These are phyloP conservation scores for Sakesphorus luctuosus DNA, from an alignment of 2,113 vertebrate species.

Conservation along the genomic window DNA sequence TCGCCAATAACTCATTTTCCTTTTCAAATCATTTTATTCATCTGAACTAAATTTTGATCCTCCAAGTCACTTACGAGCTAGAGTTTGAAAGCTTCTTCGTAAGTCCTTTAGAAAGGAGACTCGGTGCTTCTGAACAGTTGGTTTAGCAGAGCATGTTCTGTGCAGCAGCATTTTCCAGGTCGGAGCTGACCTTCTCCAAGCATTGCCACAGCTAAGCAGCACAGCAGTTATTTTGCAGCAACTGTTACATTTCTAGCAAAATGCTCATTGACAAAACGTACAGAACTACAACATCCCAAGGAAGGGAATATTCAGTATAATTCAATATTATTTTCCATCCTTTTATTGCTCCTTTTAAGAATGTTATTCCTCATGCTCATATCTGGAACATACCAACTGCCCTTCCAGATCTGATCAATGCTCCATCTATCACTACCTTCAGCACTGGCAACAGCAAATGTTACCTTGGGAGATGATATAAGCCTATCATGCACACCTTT, in stretches of 20 bases:
- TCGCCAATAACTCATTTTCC: neutral
- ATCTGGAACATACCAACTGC: neutral
- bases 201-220: neutral
- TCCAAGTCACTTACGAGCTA: conserved; percentile 2
- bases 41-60: neutral
- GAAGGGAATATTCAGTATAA: neutral
- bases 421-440: neutral
- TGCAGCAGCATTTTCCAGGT: neutral
- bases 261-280: neutral
- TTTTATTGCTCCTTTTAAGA: neutral
- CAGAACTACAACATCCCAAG: neutral
- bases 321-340: neutral
- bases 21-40: neutral
- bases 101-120: conserved; percentile 12
- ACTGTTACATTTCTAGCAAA: neutral
- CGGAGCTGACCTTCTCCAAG: neutral
- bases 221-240: neutral
- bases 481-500: neutral
- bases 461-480: fast-evolving
- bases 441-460: neutral
- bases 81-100: neutral
- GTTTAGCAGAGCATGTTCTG: neutral
- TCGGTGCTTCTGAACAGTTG: neutral
- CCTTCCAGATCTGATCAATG: neutral
- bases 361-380: neutral